Evolutionary conservation across 1,140 invertebrate genomes (phyloP), one percentile per base, ranked within the genome.

Genomic region (Berghia stephanieae): DNA sequence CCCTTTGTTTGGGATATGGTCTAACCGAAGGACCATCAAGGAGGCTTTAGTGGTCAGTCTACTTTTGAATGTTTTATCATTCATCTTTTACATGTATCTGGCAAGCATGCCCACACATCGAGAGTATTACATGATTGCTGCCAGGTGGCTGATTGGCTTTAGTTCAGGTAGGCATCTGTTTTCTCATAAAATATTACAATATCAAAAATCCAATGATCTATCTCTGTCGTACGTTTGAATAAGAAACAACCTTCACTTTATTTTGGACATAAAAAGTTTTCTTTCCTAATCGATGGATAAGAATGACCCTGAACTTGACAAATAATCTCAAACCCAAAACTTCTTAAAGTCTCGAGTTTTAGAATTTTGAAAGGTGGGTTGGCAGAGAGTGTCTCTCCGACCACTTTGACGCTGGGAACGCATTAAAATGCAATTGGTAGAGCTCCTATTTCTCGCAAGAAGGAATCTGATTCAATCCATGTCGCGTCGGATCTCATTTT

Each of bases 81-180:
- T 24, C 57, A 16, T 31, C 8, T 10, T 63, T 8, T 63, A 63
- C 57, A 27, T 31, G 10, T 63, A 63, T 31, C 27, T 63, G 57
- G 57, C 18, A 10, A 63, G 57, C 34, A 10, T 63, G 18, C 57
- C 57, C 34, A 31, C 8, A 10, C 57, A 10, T 8, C 18, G 27
- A 63, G 27, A 63, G 18, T 63, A 63, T 31, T 63, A 16, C 57
- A 63, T 63, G 57, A 63, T 63, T 24, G 57, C 57, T 16, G 10
- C 10, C 57, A 10, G 57, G 8, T 63, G 57, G 8, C 10, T 63
- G 57, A 16, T 63, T 10, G 57, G 57, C 10, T 31, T 63, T 10
- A 63, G 57, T 63, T 16, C 57, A 10, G 57, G 57, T 63, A 27
- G 34, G 10, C 10, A 27, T 8, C 8, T 8, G 34, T 16, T 63